Evolutionary conservation across 2,113 vertebrate species (phyloP).

Genomic region (Cyprinodon brontotheroides): DNA sequence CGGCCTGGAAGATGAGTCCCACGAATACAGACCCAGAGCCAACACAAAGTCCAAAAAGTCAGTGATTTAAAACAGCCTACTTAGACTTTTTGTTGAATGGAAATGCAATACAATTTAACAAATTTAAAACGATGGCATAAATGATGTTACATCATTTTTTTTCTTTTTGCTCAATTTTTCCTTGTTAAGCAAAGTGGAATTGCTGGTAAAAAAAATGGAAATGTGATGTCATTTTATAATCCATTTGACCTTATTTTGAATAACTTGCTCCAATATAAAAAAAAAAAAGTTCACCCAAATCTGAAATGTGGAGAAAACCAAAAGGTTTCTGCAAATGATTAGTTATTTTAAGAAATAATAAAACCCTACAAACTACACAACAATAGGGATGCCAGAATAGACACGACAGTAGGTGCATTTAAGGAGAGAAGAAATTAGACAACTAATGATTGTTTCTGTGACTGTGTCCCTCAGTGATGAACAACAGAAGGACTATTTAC

Average conservation of each 20-base stretch:
- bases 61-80: slow-evolving; percentile 1
- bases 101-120: neutral
- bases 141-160: neutral
- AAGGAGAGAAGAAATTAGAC: neutral
- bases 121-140: no score
- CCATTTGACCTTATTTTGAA: neutral
- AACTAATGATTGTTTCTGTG: neutral
- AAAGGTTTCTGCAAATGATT: no score
- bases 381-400: neutral
- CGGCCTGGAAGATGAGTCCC: slow-evolving; percentile 96
- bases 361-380: neutral
- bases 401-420: neutral
- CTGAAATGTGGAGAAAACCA: no score
- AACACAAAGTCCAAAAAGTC: slow-evolving; percentile 99
- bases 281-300: no score
- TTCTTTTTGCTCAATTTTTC: neutral
- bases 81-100: neutral
- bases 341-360: no score
- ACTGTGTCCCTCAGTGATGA: slow-evolving; percentile 84
- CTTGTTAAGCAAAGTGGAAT: neutral
- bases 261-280: no score
- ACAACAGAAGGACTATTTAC: slow-evolving; percentile 96
- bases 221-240: neutral
- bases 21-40: slow-evolving; percentile 95
- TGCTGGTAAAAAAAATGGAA: neutral